phyloP scores from a whole-genome alignment of 2,888 invertebrate genomes.

The Eupithecia inturbata region DNA sequence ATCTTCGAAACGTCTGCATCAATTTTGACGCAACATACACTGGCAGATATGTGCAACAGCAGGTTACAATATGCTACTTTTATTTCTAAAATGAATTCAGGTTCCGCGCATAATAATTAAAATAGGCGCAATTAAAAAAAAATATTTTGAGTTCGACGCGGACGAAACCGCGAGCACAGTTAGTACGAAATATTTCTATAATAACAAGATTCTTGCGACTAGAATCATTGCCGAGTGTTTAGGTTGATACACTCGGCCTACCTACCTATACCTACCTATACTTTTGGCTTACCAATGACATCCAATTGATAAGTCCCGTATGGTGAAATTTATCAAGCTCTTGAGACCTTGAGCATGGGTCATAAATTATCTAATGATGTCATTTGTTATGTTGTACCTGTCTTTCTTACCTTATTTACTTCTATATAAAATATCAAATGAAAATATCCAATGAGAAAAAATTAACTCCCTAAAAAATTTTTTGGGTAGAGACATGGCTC shows the following conservation, averaged over 20 bases:
- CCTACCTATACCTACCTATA: too few species aligned
- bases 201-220: not conserved
- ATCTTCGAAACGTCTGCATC: too few species aligned
- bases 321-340: slow-evolving; percentile 8
- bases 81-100: too few species aligned
- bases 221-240: not conserved
- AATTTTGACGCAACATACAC: too few species aligned
- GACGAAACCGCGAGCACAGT: too few species aligned
- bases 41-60: too few species aligned
- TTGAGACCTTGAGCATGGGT: slow-evolving; percentile 15
- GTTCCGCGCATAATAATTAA: too few species aligned
- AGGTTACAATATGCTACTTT: too few species aligned
- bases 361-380: not conserved
- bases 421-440: not conserved
- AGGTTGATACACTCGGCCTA: too few species aligned
- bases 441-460: too few species aligned
- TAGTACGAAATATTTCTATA: not conserved
- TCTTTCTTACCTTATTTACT: not conserved
- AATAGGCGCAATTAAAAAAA: too few species aligned
- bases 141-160: too few species aligned
- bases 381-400: not conserved
- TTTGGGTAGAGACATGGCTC: not conserved
- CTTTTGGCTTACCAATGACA: not conserved
- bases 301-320: slow-evolving; percentile 21
- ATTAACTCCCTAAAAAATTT: not conserved